Evolutionary conservation across 1,140 invertebrate species (phyloP), one percentile per base, ranked within the genome.

Genomic region (Danaus plexippus): DNA sequence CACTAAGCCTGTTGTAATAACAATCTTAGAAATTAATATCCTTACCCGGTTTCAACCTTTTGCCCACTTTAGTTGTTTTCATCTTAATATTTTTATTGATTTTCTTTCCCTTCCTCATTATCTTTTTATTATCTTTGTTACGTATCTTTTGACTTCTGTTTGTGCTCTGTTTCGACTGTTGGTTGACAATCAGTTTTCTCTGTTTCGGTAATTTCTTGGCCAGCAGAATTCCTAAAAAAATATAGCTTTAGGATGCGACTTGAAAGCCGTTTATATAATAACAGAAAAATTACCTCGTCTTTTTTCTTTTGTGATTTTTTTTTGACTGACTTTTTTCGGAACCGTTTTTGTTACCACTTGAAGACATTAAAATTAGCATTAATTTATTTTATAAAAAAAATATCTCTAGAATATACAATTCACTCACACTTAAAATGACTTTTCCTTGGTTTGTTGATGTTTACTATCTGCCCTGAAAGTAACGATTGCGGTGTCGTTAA

Each of bases 141-240:
- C 45, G 40, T 53, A 11, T 44, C 22, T 45, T 32, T 32, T 6
- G 1, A 32, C 43, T 43, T 12, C 12, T 45, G 50, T 54, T 15
- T 53, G 40, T 46, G 12, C 47, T 22, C 44, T 51, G 11, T 40
- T 42, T 12, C 66, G 66, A 48, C 15, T 47, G 46, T 51, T 52
- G 63, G 41, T 67, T 69, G 43, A 74, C 48, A 9, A 72, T 59
- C 47, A 73, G 64, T 49, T 63, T 63, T 45, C 69, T 58, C 12
- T 71, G 67, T 57, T 71, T 75, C 32, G 57, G 52, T 59, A 78
- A 60, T 47, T 73, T 75, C 47, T 70, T 63, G 40, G 67, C 63
- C 22, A 77, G 57, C 32, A 52, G 43, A 54, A 73, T 59, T 9
- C 62, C 70, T 75, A 53, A 11, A 63, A 64, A 59, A 56, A 54